Evolutionary conservation across 2,113 vertebrate species (phyloP), one percentile per base, ranked within the genome.

Genomic region (Corydoras sp.): DNA sequence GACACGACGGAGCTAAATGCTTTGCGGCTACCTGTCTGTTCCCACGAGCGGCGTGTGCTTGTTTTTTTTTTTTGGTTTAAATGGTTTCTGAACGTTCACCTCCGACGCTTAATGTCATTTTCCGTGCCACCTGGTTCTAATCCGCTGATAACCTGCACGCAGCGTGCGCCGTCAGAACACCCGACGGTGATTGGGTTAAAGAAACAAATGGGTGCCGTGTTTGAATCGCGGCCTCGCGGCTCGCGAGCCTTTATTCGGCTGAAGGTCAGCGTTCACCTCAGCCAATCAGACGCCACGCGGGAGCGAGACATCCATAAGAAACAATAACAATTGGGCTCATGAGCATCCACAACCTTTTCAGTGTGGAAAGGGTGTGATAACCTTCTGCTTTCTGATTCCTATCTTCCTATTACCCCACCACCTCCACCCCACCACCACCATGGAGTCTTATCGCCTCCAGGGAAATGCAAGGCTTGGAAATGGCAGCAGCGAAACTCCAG

Each of bases 131-230:
- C 76, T 92, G 91, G 92, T 91, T 90, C 86, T 88, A 86, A 91
- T 91, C 91, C 89, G 89, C 88, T 89, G 88, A 92, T 91, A 89
- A 88, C 85, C 88, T 86, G 89, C 86, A 81, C 86, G 90, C 83
- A 85, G 85, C 81, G 54, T 56, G 15, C 9, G 15, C 14, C 6
- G 12, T 53, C 51, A 3, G 51, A 53, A 53, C 3, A 12, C 13
- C 11, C 1, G 2, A 3, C 9, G 5, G 11, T 12, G 11, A 54
- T n/a, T 18, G 30, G 6, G 18, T 69, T 58, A 73, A 68, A 77
- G 14, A 29, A 11, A 48, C 10, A 49, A 58, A 62, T 10, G 0
- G 63, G 53, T n/a, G 48, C n/a, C 62, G 58, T 49, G n/a, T 10
- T 63, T 65, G 18, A 59, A 56, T 43, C 35, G 35, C 35, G 35